Evolutionary conservation across 1,140 invertebrate species (phyloP), one percentile per base, ranked within the genome.

Genomic region (Nephotettix cincticeps): DNA sequence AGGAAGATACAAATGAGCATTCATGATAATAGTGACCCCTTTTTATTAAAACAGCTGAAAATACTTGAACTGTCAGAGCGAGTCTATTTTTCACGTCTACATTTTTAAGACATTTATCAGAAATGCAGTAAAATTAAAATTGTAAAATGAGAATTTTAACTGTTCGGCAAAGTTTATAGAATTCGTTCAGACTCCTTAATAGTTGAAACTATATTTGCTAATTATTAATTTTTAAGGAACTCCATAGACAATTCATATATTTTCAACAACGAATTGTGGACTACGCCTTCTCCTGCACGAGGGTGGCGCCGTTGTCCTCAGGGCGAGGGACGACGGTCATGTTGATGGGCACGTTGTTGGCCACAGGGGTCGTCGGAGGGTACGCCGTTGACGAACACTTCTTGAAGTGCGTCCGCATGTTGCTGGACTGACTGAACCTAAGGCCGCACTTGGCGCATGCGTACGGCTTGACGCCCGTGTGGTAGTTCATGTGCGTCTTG

Each of bases 401-500:
- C 47, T 78, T 78, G 61, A 74, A 73, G 68, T 78, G 77, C 14
- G 75, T 78, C 19, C 75, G 68, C 72, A 78, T 76, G 73, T 78
- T 77, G 68, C 74, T 75, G 2, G 71, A 73, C 68, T 77, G 75
- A 67, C 86, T 86, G 76, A 87, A 88, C 1, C 83, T 81, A 74
- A 86, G 83, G 66, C 83, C 85, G 75, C 86, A 88, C 64, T 79
- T 78, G 19, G 77, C 73, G 71, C 81, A 82, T 21, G 73, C 72
- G 72, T 81, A 80, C 36, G 83, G 82, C 70, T 82, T 84, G 54
- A 81, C 83, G 0, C 87, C 87, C 43, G 84, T 87, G 81, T 89
- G 87, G 73, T 90, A 92, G 78, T 94, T 94, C 76, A 78, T 78
- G 72, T 82, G 81, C 19, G 79, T 79, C 67, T 81, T 92, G 11